These are phyloP conservation scores for Achlya flavicornis DNA, from an alignment of 2,888 invertebrate genomes.

Conservation along the genomic window DNA sequence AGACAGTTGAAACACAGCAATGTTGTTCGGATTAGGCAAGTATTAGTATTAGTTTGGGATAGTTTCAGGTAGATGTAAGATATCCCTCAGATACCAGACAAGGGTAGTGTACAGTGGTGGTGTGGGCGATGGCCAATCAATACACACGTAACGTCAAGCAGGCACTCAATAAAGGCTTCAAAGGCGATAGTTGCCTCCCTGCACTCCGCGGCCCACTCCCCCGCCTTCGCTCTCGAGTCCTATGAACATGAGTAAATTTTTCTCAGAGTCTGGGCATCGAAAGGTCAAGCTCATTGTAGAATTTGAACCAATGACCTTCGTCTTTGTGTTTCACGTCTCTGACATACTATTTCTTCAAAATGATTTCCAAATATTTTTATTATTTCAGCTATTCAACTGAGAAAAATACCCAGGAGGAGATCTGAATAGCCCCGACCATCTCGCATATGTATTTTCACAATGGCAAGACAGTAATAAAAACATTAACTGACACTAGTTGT, in stretches of 20 bases:
- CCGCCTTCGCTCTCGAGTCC: background rate
- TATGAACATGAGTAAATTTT: background rate
- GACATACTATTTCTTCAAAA: no score
- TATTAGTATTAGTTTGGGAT: background rate
- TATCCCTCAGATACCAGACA: background rate
- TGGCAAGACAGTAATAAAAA: no score
- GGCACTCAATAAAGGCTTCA: constrained; percentile 4
- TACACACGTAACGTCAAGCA: constrained; percentile 3
- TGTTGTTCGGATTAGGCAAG: background rate
- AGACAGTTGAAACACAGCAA: background rate
- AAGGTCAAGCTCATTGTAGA: no score
- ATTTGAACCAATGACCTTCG: no score
- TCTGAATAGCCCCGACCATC: no score
- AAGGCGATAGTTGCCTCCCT: constrained; percentile 6
- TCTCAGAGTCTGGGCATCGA: background rate
- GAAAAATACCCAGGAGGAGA: no score
- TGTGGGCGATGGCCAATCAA: background rate
- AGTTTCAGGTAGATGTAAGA: background rate
- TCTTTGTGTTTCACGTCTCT: no score
- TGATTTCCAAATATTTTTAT: no score
- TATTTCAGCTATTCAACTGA: no score
- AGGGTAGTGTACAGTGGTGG: background rate
- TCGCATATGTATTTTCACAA: no score
- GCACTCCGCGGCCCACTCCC: background rate
- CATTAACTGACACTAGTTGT: no score